Evolutionary conservation across 2,888 invertebrate species (phyloP).

Genomic region (Acrocera orbiculus): DNA sequence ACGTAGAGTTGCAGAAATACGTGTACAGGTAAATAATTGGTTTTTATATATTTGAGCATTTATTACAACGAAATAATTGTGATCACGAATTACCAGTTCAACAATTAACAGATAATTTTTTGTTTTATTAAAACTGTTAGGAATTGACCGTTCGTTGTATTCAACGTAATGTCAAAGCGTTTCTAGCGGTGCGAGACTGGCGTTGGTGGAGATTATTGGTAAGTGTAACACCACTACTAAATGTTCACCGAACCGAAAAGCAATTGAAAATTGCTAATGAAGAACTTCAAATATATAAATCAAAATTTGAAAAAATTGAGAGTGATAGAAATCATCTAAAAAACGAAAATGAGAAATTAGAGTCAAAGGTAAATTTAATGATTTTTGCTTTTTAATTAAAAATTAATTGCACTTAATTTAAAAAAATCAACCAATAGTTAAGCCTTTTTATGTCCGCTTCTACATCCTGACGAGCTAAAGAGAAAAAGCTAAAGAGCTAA

Average conservation of each 20-base stretch:
- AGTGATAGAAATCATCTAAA: slow-evolving; percentile 69
- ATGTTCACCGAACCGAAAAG: slow-evolving; percentile 87
- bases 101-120: too few species aligned
- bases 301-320: slow-evolving; percentile 75
- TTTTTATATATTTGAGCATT: too few species aligned
- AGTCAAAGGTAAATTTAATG: slow-evolving; percentile 72
- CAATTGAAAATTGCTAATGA: slow-evolving; percentile 69
- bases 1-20: slow-evolving; percentile 43
- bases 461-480: too few species aligned
- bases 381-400: too few species aligned
- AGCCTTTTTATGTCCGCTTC: too few species aligned
- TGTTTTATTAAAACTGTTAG: slow-evolving; percentile 25
- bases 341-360: slow-evolving; percentile 74
- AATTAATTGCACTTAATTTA: too few species aligned
- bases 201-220: slow-evolving; percentile 94
- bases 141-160: slow-evolving; percentile 82
- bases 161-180: slow-evolving; percentile 84
- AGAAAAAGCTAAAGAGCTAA: too few species aligned
- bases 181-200: slow-evolving; percentile 85
- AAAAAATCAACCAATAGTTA: too few species aligned
- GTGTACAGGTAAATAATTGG: slow-evolving; percentile 44
- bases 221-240: slow-evolving; percentile 76
- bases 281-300: slow-evolving; percentile 64
- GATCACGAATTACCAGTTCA: too few species aligned
- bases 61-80: too few species aligned